Conservation (phyloP, 2,888 invertebrate species). For the Atrina japonica region DNA sequence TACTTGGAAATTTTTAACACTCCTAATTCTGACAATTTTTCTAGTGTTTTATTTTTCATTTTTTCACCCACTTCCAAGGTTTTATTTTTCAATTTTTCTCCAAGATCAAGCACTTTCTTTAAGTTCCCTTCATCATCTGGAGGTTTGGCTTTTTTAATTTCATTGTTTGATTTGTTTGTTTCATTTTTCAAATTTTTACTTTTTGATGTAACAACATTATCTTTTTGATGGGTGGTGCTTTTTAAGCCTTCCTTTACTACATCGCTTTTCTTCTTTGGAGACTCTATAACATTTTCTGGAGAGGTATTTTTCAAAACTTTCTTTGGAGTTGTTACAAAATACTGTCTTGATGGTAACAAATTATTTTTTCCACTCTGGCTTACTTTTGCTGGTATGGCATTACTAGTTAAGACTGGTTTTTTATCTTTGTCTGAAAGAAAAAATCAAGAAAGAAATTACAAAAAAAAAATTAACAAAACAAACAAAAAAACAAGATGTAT, state of each 20-base stretch:
- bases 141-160: not conserved
- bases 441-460: not conserved
- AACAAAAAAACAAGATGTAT: not conserved
- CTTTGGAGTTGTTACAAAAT: not conserved
- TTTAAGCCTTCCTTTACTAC: not conserved
- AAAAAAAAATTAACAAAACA: not conserved
- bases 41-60: conserved; percentile 71
- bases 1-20: conserved; percentile 57
- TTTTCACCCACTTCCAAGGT: conserved; percentile 62
- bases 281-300: conserved; percentile 6
- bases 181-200: conserved; percentile 5
- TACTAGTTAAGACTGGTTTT: not conserved
- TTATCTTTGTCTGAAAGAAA: conserved; percentile 9
- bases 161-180: not conserved
- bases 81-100: conserved; percentile 65
- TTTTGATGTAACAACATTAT: not conserved
- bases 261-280: conserved; percentile 7
- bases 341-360: not conserved
- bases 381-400: not conserved
- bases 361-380: conserved; percentile 1
- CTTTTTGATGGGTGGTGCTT: not conserved
- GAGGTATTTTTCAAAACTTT: too few relatives aligned
- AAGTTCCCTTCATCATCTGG: conserved; percentile 29
- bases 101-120: conserved; percentile 60
- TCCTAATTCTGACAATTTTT: conserved; percentile 68